Evolutionary conservation across 1,140 invertebrate genomes (phyloP).

Genomic region (Penaeus japonicus): DNA sequence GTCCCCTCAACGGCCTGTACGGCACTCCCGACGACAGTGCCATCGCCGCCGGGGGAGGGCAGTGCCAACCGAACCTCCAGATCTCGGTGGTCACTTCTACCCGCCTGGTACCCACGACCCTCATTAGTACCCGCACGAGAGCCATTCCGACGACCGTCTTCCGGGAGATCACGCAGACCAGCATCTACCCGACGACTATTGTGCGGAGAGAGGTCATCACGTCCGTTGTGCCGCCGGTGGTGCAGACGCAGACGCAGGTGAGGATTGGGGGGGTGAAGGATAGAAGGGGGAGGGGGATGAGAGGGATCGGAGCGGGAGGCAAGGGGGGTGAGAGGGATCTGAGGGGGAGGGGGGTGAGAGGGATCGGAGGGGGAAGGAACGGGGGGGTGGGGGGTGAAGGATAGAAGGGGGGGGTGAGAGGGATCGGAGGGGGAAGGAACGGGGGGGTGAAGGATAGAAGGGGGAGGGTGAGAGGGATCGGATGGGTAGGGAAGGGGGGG

Average conservation of each 20-base stretch:
- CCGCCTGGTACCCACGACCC: conserved; percentile 33
- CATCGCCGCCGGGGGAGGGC: conserved; percentile 7
- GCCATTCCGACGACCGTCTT: conserved; percentile 47
- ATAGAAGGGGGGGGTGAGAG: neutral
- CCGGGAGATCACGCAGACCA: conserved; percentile 36
- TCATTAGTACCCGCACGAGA: conserved; percentile 44
- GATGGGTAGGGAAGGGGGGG: neutral
- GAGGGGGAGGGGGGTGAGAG: neutral
- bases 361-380: too few species aligned
- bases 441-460: neutral
- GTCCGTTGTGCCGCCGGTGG: conserved; percentile 19
- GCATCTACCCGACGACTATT: conserved; percentile 35
- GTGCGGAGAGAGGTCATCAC: conserved; percentile 32
- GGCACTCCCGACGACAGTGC: conserved; percentile 7
- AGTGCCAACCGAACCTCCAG: neutral
- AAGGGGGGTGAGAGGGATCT: neutral
- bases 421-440: neutral
- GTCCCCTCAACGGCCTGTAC: neutral
- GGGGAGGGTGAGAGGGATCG: neutral
- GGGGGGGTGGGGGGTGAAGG: neutral
- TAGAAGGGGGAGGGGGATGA: neutral
- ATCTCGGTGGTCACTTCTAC: conserved; percentile 38
- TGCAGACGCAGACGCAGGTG: conserved; percentile 42
- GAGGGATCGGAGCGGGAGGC: neutral
- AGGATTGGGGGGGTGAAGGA: neutral